Evolutionary conservation across 2,797 vertebrate genomes (phyloP).

Genomic region (Tarsius wallacei): DNA sequence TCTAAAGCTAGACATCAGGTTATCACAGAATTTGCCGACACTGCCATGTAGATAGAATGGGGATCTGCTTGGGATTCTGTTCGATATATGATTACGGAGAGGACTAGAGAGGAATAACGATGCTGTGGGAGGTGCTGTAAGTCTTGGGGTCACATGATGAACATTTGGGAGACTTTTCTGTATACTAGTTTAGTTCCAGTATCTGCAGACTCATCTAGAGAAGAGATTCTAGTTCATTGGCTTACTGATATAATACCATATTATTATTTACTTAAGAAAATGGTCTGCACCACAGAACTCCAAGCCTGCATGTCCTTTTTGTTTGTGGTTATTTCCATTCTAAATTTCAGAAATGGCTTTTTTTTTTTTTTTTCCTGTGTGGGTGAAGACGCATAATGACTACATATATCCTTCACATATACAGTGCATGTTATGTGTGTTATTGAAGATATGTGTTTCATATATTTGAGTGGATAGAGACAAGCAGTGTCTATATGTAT

Average conservation of each 20-base stretch:
- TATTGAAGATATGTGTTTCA: background rate
- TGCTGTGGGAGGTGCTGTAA: background rate
- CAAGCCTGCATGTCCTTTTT: background rate
- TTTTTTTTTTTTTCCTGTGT: background rate
- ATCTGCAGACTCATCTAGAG: background rate
- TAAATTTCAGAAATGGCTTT: background rate
- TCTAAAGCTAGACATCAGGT: background rate
- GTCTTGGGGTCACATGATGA: background rate
- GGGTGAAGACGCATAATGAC: background rate
- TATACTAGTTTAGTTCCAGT: background rate
- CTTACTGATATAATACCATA: background rate
- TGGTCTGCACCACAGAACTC: background rate
- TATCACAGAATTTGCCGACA: background rate
- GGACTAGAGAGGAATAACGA: background rate
- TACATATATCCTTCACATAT: background rate
- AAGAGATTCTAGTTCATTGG: conserved; percentile 6
- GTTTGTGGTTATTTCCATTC: background rate
- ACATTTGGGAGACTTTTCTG: conserved; percentile 54
- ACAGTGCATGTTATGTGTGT: background rate
- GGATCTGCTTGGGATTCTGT: background rate
- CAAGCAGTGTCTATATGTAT: background rate
- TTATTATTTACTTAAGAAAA: conserved; percentile 62
- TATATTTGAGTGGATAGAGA: background rate
- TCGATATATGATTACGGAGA: conserved; percentile 4
- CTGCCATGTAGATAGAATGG: background rate